Conservation (phyloP, 1,140 invertebrate genomes). For the Zaprionus vittiger region DNA sequence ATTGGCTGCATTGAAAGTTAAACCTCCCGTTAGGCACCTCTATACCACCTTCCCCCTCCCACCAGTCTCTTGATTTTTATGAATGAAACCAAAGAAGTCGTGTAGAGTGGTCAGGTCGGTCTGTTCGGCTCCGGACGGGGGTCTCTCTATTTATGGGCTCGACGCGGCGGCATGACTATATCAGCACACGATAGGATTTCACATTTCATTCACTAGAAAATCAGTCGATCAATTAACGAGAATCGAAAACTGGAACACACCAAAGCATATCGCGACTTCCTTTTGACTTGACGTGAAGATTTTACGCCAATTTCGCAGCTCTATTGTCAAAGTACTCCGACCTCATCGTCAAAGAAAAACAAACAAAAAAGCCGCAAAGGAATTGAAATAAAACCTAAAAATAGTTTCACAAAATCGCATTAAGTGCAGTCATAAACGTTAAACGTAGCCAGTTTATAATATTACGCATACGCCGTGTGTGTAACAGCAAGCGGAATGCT, state of each 20-base stretch:
- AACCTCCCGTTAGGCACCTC: constrained; percentile 3
- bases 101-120: constrained; percentile 21
- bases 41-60: background rate
- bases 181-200: constrained; percentile 55
- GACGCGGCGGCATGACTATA: constrained; percentile 43
- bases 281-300: constrained; percentile 42
- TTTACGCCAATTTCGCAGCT: constrained; percentile 8
- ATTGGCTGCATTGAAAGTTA: constrained; percentile 64
- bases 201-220: constrained; percentile 79
- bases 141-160: constrained; percentile 58
- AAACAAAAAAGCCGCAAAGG: background rate
- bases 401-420: constrained; percentile 37
- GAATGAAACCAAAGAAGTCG: constrained; percentile 65
- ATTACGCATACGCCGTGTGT: background rate
- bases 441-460: background rate
- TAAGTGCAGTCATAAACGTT: constrained; percentile 18
- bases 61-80: constrained; percentile 62
- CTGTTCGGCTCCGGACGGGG: background rate
- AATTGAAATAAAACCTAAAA: background rate
- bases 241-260: constrained; percentile 68
- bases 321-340: background rate
- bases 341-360: background rate
- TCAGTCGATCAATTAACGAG: constrained; percentile 73
- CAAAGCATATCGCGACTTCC: constrained; percentile 50
- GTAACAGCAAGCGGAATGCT: background rate